Evolutionary conservation across 2,888 invertebrate species (phyloP), one percentile per base, ranked within the genome.

Genomic region (Cistogaster globosa): DNA sequence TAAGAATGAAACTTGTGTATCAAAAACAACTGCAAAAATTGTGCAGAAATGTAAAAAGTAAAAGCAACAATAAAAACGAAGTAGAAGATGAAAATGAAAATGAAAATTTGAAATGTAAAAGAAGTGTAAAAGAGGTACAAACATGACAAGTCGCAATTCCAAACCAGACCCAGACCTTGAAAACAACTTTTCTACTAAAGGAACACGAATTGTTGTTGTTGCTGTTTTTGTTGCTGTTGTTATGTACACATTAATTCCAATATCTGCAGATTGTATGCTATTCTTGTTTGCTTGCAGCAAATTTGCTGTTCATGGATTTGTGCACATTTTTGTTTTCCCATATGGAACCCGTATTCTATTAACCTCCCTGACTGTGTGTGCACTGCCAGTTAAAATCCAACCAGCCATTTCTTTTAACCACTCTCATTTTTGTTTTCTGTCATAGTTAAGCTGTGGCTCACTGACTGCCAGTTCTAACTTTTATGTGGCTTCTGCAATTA

Each of bases 101-200:
- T 71, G 48, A 72, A 11, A 48, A 58, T 67, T 68, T 72, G 45
- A 75, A 75, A 68, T 60, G 67, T 45, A 32, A 42, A 67, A 74
- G 68, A 69, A 68, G 72, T 45, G 55, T 55, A 62, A 32, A 32
- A 68, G n/a, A 80, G 32, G n/a, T 45, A 63, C n/a, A 53, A 69
- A 76, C 55, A 76, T 16, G 42, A 68, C 45, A 82, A 71, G 76
- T 83, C 74, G 72, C 75, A 76, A 83, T 79, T 68, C 69, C 85
- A 79, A 85, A 85, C 84, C 87, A 87, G 88, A 87, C 87, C 86
- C 88, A 90, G 90, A 90, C 90, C 90, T 90, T 90, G 90, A 90
- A 90, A 90, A 89, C 90, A 88, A 88, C 89, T 89, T 90, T 88
- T 78, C 82, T 58, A 53, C 76, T 48, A 42, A 69, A 62, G 18